Evolutionary conservation across 2,888 invertebrate genomes (phyloP), one percentile per base, ranked within the genome.

Genomic region (Abrostola tripartita): DNA sequence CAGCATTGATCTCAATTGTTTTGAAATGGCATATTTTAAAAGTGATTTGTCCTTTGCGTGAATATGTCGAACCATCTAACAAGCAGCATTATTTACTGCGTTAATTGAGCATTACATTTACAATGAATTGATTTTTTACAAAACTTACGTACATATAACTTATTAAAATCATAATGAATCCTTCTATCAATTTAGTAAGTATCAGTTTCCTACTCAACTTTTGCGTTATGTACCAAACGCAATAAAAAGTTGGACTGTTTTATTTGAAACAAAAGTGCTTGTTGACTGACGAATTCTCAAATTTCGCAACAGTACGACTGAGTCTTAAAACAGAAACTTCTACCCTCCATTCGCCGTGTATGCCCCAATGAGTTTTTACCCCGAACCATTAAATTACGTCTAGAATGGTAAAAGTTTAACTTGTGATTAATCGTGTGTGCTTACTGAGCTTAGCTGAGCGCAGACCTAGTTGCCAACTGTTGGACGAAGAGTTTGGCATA

Each of bases 371-470:
- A 68, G 57, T 68, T 71, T 54, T 68, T 61, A 52, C 51, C 52
- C 47, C 47, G 66, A 62, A 58, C 73, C 68, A 65, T 68, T 66
- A 61, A 73, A 73, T 70, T 63, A 61, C 69, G 49, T 53, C 66
- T 62, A 63, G 49, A 73, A 72, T 42, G 68, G 60, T 66, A 58
- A 37, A 73, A 69, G 66, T 73, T 66, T 38, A 70, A 73, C 70
- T 70, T 70, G 60, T 73, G 66, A 73, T 73, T 73, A 70, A 73
- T 73, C 70, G 58, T 61, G 66, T 73, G 65, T 61, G 61, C 65
- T 69, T 65, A 57, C 42, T 11, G 51, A 68, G 72, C 63, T 67
- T 67, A 71, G 56, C 72, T 58, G 24, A 49, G 54, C 53, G 37
- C 62, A 12, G 41, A 35, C 71, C 50, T 71, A 73, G 73, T 69